Percentiles rank a stretch among this genome's conserved stretches.
Evolutionary conservation across 1,140 invertebrate genomes (phyloP).

Genomic region (Drosophila takahashii): DNA sequence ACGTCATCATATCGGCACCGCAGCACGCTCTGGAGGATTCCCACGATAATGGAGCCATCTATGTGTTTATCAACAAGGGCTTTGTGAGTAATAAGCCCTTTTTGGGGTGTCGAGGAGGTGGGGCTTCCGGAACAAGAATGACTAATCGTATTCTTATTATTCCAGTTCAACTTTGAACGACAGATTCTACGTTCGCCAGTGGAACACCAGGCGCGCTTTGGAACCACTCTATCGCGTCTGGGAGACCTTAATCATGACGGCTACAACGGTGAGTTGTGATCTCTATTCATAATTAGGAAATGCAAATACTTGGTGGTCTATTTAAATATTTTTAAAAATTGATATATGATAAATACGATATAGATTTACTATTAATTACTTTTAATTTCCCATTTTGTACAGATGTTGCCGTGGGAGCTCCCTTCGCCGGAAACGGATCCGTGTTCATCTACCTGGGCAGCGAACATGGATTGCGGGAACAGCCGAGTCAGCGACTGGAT

Average conservation of each 20-base stretch:
- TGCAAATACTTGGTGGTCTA: too few relatives aligned
- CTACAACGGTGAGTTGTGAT: slow-evolving; percentile 85
- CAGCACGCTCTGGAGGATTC: slow-evolving; percentile 86
- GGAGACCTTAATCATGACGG: slow-evolving; percentile 89
- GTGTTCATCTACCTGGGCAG: slow-evolving; percentile 89
- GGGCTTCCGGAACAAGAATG: slow-evolving; percentile 48
- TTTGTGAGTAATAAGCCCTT: slow-evolving; percentile 80
- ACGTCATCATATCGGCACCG: slow-evolving; percentile 93
- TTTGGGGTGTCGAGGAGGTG: not conserved
- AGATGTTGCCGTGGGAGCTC: slow-evolving; percentile 89
- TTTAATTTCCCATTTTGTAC: slow-evolving; percentile 27
- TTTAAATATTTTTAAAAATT: too few relatives aligned
- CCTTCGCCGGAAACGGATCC: slow-evolving; percentile 88
- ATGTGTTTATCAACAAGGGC: slow-evolving; percentile 86
- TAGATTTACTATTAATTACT: not conserved
- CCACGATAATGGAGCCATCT: slow-evolving; percentile 87
- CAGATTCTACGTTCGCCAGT: slow-evolving; percentile 65
- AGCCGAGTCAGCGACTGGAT: slow-evolving; percentile 85
- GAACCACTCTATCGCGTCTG: slow-evolving; percentile 86
- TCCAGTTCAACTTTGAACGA: slow-evolving; percentile 76
- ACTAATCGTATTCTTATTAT: slow-evolving; percentile 34
- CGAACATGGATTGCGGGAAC: slow-evolving; percentile 85
- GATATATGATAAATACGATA: too few relatives aligned
- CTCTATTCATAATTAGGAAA: not conserved
- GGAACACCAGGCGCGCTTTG: slow-evolving; percentile 86